phyloP scores from a whole-genome alignment of 2,888 invertebrate genomes.

The Mechanitis messenoides region DNA sequence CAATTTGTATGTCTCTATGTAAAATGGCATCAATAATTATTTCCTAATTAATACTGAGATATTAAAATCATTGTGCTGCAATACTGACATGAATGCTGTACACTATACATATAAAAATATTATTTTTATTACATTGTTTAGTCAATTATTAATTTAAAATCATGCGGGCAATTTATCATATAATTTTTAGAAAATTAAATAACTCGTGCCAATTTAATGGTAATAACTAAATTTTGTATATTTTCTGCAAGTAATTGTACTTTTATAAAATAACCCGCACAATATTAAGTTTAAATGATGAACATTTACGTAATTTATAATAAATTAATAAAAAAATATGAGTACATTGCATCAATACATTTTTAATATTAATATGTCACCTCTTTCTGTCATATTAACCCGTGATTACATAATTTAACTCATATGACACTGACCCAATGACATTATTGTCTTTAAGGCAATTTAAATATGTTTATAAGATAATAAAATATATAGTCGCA shows the following conservation, averaged over 20 bases:
- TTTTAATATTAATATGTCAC: conserved; percentile 10
- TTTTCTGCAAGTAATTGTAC: background rate
- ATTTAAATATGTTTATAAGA: conserved; percentile 11
- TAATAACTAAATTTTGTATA: no score
- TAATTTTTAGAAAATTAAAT: conserved; percentile 10
- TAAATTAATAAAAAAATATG: conserved; percentile 4
- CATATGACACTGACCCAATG: conserved; percentile 61
- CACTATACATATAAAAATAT: conserved; percentile 26
- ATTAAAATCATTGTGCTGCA: conserved; percentile 34
- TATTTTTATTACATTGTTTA: background rate
- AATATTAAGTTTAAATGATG: background rate
- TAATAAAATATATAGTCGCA: conserved; percentile 3
- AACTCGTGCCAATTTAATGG: background rate
- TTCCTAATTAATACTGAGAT: conserved; percentile 60
- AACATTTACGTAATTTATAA: background rate
- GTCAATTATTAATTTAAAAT: background rate
- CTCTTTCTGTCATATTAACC: conserved; percentile 9
- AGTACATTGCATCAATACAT: conserved; percentile 18
- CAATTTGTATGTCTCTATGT: conserved; percentile 33
- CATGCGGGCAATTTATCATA: conserved; percentile 21
- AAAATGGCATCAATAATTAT: conserved; percentile 63
- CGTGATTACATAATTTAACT: conserved; percentile 30
- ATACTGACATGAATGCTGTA: conserved; percentile 29
- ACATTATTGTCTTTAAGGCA: conserved; percentile 27
- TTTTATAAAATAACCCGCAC: background rate